Percentiles rank a stretch among this genome's conserved stretches.
phyloP scores from a whole-genome alignment of 1,140 invertebrate species.

The Drosophila athabasca region DNA sequence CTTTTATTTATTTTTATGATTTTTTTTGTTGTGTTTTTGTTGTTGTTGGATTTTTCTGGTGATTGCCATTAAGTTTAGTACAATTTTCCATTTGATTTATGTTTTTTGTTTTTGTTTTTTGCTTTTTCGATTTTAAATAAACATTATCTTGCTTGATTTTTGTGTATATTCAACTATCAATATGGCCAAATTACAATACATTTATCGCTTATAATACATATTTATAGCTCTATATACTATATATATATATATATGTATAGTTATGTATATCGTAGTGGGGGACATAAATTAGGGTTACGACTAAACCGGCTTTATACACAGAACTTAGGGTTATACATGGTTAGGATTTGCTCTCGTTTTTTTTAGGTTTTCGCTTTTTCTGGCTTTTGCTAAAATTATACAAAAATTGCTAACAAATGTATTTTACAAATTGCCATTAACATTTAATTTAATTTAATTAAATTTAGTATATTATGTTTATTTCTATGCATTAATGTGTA shows the following conservation, averaged over 20 bases:
- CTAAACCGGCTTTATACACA: conserved; percentile 72
- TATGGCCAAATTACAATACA: conserved; percentile 83
- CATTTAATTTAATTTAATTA: conserved; percentile 77
- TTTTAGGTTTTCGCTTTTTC: conserved; percentile 20
- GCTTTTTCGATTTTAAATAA: conserved; percentile 52
- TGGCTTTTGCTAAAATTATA: conserved; percentile 51
- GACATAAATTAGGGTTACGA: conserved; percentile 73
- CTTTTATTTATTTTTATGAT: conserved; percentile 78
- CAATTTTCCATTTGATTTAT: conserved; percentile 55
- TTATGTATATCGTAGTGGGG: conserved; percentile 48
- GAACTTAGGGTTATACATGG: conserved; percentile 61
- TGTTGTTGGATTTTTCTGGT: conserved; percentile 67
- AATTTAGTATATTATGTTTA: conserved; percentile 51
- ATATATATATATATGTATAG: conserved; percentile 44
- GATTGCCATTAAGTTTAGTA: conserved; percentile 82
- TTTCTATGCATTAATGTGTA: conserved; percentile 34
- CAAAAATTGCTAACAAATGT: conserved; percentile 64
- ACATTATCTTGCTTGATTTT: conserved; percentile 61
- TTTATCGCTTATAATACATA: conserved; percentile 74
- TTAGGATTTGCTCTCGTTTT: conserved; percentile 35
- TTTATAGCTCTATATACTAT: conserved; percentile 40
- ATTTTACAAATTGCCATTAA: conserved; percentile 80
- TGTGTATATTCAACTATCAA: conserved; percentile 83
- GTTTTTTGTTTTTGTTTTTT: conserved; percentile 28
- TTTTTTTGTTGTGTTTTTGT: conserved; percentile 51